A percentile compares a stretch with the other conserved stretches of the same genome.
Conservation (phyloP, 2,888 invertebrate genomes). For the Ormyrus labotus region DNA sequence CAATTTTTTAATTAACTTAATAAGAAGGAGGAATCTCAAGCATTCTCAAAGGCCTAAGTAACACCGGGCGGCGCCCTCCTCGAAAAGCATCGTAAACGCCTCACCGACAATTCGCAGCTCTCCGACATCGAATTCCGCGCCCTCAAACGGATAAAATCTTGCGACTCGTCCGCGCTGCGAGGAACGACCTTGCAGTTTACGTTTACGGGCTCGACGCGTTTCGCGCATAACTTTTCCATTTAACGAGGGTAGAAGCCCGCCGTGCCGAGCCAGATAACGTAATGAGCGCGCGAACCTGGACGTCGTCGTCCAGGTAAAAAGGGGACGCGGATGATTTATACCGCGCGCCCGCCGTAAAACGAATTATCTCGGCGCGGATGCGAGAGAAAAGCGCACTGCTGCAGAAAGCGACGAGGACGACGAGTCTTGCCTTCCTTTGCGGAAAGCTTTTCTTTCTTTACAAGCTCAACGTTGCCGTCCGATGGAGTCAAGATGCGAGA, state of each 20-base stretch:
- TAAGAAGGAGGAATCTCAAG: too few relatives aligned
- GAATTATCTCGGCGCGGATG: slow-evolving; percentile 47
- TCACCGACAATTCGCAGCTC: not conserved
- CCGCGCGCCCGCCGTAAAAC: slow-evolving; percentile 48
- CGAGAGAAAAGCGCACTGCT: slow-evolving; percentile 15
- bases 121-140: slow-evolving; percentile 19
- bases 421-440: too few relatives aligned
- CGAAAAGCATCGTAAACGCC: slow-evolving; percentile 1
- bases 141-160: slow-evolving; percentile 10
- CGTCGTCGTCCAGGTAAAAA: not conserved
- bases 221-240: slow-evolving; percentile 35
- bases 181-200: slow-evolving; percentile 8
- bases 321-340: slow-evolving; percentile 29
- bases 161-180: not conserved
- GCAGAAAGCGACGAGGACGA: not conserved
- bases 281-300: slow-evolving; percentile 16
- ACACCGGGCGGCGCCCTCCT: too few relatives aligned
- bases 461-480: too few relatives aligned
- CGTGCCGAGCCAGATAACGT: slow-evolving; percentile 8
- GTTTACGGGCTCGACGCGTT: slow-evolving; percentile 16
- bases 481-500: not conserved
- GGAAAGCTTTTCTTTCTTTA: too few relatives aligned
- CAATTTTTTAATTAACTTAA: too few relatives aligned
- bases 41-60: too few relatives aligned
- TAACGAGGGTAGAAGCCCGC: slow-evolving; percentile 13